Evolutionary conservation across 2,888 invertebrate species (phyloP).

Genomic region (Drosophila bunnanda): DNA sequence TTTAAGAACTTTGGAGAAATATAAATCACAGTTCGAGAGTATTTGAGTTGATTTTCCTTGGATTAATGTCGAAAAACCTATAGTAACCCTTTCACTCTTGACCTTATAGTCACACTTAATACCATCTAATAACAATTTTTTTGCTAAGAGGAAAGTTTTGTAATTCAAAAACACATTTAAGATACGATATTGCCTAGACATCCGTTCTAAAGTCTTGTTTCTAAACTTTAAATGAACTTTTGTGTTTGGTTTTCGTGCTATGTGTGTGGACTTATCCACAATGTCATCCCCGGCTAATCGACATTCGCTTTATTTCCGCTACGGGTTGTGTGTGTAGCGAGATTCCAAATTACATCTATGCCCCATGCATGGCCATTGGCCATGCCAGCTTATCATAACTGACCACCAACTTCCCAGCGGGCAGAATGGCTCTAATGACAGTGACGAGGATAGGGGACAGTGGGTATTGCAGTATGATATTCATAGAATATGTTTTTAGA

Average conservation of each 20-base stretch:
- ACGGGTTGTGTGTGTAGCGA: background rate
- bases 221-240: too few species aligned
- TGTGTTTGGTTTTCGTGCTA: too few species aligned
- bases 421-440: slow-evolving; percentile 2
- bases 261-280: background rate
- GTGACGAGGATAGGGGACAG: slow-evolving; percentile 4
- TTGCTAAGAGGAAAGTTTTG: too few species aligned
- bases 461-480: background rate
- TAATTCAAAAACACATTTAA: background rate
- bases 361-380: slow-evolving; percentile 6
- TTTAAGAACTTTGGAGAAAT: background rate
- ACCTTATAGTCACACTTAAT: background rate
- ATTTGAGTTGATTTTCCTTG: background rate
- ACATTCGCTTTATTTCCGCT: background rate
- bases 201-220: background rate
- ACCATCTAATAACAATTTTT: too few species aligned
- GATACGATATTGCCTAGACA: background rate
- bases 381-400: slow-evolving; percentile 28
- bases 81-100: background rate
- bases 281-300: slow-evolving; percentile 6
- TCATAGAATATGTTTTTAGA: background rate
- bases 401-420: slow-evolving; percentile 16
- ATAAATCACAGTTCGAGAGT: background rate
- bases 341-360: slow-evolving; percentile 48
- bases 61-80: background rate